Evolutionary conservation across 2,113 vertebrate genomes (phyloP).

Genomic region (Alethe diademata): DNA sequence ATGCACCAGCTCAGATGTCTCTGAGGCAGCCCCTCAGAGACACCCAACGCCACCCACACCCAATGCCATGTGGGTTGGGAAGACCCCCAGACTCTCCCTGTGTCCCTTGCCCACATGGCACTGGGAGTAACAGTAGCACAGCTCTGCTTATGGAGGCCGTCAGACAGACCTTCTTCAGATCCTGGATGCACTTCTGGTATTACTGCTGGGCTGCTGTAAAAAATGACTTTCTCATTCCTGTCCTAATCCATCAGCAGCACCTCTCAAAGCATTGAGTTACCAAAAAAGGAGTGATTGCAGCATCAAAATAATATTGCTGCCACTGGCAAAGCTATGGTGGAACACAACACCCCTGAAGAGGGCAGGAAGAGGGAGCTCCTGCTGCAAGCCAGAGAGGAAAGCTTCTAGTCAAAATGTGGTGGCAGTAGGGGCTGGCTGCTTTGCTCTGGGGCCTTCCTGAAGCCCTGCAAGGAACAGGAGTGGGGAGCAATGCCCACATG

Average conservation of each 20-base stretch:
- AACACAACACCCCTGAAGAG: background rate
- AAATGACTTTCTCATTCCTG: background rate
- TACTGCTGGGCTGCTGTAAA: background rate
- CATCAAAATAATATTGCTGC: background rate
- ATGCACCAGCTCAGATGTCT: background rate
- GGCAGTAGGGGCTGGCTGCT: background rate
- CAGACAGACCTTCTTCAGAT: background rate
- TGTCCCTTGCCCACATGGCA: background rate
- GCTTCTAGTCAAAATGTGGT: background rate
- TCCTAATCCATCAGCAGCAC: background rate
- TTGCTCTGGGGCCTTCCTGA: background rate
- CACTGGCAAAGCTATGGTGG: background rate
- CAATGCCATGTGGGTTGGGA: background rate
- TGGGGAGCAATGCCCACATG: background rate
- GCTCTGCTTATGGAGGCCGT: background rate
- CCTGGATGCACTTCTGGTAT: background rate
- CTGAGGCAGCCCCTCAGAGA: background rate
- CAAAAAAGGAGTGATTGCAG: rapidly evolving
- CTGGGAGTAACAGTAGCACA: background rate
- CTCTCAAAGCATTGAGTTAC: background rate
- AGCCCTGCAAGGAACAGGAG: background rate
- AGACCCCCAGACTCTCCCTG: background rate
- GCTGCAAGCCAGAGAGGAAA: background rate
- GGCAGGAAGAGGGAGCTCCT: background rate
- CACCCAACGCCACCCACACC: no score